A percentile compares a stretch with the other conserved stretches of the same genome.
phyloP scores from a whole-genome alignment of 1,140 invertebrate species.

The Oncopodura yosiiana region DNA sequence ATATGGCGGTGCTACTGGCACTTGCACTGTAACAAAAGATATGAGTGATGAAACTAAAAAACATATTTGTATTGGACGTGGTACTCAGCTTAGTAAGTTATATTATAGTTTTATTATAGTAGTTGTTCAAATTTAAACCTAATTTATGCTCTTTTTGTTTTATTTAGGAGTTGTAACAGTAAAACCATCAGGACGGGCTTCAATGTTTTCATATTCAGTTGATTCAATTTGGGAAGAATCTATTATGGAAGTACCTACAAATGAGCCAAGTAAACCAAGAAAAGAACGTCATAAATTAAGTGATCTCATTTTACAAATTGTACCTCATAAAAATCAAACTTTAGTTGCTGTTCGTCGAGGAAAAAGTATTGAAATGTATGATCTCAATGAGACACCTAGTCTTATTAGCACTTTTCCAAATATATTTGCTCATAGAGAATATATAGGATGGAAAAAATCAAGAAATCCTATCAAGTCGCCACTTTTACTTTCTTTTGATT shows the following conservation, averaged over 20 bases:
- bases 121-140: slow-evolving; percentile 3
- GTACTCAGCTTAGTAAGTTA: slow-evolving; percentile 27
- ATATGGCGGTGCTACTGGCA: slow-evolving; percentile 17
- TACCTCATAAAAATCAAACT: slow-evolving; percentile 2
- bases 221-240: slow-evolving; percentile 27
- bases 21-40: slow-evolving; percentile 15
- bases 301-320: slow-evolving; percentile 23
- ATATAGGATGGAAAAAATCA: not conserved
- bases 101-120: not conserved
- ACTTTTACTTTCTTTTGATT: slow-evolving; percentile 10
- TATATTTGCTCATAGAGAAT: not conserved
- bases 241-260: not conserved
- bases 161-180: slow-evolving; percentile 12
- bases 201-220: slow-evolving; percentile 18
- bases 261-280: slow-evolving; percentile 7
- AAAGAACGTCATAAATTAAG: not conserved
- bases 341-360: slow-evolving; percentile 24
- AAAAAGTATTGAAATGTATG: slow-evolving; percentile 28
- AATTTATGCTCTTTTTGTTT: not conserved
- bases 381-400: slow-evolving; percentile 1
- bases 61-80: slow-evolving; percentile 20
- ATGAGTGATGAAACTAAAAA: not conserved
- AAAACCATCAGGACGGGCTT: not conserved
- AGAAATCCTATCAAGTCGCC: slow-evolving; percentile 1
- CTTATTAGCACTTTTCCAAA: slow-evolving; percentile 19